phyloP scores from a whole-genome alignment of 37 sponge, comb jelly and placozoan species.

The Halichondria panicea region DNA sequence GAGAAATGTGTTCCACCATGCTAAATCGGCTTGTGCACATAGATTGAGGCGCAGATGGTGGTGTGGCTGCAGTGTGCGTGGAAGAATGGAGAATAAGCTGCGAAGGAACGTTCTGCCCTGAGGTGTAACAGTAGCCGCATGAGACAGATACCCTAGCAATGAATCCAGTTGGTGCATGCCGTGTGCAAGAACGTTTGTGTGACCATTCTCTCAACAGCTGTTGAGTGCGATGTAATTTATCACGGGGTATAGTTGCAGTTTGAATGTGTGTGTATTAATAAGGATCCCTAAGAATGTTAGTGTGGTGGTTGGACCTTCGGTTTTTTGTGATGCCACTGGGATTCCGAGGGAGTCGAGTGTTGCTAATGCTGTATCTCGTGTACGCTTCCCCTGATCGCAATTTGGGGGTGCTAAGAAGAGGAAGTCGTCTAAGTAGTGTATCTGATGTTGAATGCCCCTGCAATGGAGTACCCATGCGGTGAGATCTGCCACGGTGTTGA shows the following conservation, averaged over 20 bases:
- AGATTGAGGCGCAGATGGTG: slow-evolving; percentile 1
- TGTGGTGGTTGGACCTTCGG: slow-evolving; percentile 8
- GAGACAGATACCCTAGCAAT: slow-evolving; percentile 5
- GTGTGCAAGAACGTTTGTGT: too few species aligned
- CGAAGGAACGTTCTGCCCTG: slow-evolving; percentile 1
- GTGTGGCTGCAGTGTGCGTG: not conserved
- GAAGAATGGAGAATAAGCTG: not conserved
- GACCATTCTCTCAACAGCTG: too few species aligned
- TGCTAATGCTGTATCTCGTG: not conserved
- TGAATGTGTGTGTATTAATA: not conserved
- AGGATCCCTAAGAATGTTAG: slow-evolving; percentile 16
- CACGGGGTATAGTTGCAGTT: too few species aligned
- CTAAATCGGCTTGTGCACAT: not conserved
- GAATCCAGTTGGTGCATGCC: slow-evolving; percentile 9
- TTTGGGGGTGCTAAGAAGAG: not conserved
- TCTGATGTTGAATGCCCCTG: not conserved
- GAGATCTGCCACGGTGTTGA: slow-evolving; percentile 20
- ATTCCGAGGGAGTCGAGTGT: slow-evolving; percentile 2
- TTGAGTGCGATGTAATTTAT: too few species aligned
- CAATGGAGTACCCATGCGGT: not conserved
- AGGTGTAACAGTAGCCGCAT: not conserved
- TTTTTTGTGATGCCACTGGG: slow-evolving; percentile 10
- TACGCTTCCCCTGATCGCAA: not conserved
- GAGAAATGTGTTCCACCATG: not conserved
- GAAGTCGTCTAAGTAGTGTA: slow-evolving; percentile 23